These are phyloP conservation scores for Vulpes ferrilata DNA, from an alignment of 2,113 vertebrate species.

Conservation along the genomic window DNA sequence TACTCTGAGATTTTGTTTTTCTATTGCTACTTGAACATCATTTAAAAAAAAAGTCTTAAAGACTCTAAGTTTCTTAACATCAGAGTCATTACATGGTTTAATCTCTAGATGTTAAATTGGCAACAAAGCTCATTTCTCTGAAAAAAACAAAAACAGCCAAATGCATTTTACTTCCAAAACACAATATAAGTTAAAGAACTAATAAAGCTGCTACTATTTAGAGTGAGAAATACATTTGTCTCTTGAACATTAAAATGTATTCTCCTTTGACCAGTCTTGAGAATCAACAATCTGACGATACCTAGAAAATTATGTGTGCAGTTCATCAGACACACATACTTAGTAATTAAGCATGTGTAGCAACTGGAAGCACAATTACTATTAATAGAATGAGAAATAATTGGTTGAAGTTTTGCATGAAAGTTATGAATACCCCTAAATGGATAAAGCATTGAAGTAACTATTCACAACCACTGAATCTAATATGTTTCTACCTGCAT, in stretches of 20 bases:
- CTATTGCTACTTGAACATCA: background rate
- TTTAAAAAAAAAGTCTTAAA: background rate
- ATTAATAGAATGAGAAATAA: conserved; percentile 54
- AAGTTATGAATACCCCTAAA: background rate
- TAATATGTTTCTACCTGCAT: background rate
- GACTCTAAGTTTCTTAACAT: background rate
- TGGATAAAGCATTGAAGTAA: background rate
- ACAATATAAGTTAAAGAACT: background rate
- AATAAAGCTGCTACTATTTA: background rate
- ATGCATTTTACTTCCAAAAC: background rate
- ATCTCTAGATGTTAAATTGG: background rate
- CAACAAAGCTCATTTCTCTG: background rate
- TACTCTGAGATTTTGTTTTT: conserved; percentile 1
- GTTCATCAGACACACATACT: background rate
- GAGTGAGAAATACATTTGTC: background rate
- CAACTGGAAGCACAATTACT: background rate
- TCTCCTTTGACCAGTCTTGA: background rate
- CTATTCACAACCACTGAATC: background rate
- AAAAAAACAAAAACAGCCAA: background rate
- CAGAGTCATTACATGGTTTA: background rate
- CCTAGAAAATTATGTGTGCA: background rate
- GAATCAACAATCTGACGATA: conserved; percentile 20
- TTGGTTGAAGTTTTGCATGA: background rate
- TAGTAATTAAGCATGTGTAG: background rate
- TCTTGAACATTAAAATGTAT: background rate